Evolutionary conservation across 2,888 invertebrate genomes (phyloP).

Genomic region (Trisateles emortualis): DNA sequence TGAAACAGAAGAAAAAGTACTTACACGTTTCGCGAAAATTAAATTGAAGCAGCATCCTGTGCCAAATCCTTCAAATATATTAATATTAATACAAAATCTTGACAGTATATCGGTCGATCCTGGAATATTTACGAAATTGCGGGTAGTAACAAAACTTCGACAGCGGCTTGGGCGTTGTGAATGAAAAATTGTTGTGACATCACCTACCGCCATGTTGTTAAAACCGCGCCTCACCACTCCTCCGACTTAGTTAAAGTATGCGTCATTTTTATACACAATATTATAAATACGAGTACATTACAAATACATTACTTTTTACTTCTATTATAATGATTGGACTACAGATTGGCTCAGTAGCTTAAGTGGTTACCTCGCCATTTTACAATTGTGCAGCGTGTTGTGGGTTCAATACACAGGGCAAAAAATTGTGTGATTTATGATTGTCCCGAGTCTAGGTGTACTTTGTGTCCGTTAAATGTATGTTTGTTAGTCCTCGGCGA

Average conservation of each 20-base stretch:
- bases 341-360: too few species aligned
- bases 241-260: conserved; percentile 26
- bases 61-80: conserved; percentile 1
- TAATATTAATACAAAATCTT: conserved; percentile 6
- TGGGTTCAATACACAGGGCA: too few species aligned
- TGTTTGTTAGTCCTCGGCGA: too few species aligned
- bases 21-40: background rate
- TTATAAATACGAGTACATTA: too few species aligned
- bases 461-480: too few species aligned
- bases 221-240: conserved; percentile 32
- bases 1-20: background rate
- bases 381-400: too few species aligned
- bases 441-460: too few species aligned
- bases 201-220: conserved; percentile 28
- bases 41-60: background rate
- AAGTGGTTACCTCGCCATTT: too few species aligned
- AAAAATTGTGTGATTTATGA: too few species aligned
- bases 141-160: conserved; percentile 34
- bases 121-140: conserved; percentile 5
- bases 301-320: too few species aligned
- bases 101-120: conserved; percentile 17
- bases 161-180: conserved; percentile 31
- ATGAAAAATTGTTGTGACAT: conserved; percentile 48
- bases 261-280: background rate
- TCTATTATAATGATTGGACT: too few species aligned